Percentiles rank a stretch among this genome's conserved stretches.
Evolutionary conservation across 2,888 invertebrate genomes (phyloP).

Genomic region (Drosophila fulvimacula): DNA sequence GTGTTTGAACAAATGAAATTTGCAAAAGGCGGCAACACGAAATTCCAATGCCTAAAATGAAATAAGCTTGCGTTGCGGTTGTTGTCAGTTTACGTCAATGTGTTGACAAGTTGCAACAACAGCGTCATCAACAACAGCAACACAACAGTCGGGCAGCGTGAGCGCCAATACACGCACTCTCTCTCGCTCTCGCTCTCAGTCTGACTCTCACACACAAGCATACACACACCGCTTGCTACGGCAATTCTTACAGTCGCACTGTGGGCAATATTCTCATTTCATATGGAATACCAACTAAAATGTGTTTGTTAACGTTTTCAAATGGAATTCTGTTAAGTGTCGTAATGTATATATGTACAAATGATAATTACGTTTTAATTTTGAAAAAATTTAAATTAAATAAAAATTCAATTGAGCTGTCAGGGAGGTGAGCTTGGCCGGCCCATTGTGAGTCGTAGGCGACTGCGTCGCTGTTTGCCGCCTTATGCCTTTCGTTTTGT

Average conservation of each 20-base stretch:
- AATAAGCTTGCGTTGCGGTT: slow-evolving; percentile 35
- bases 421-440: neutral
- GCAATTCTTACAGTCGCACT: slow-evolving; percentile 37
- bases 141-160: slow-evolving; percentile 30
- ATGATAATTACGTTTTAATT: neutral
- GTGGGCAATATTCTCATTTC: slow-evolving; percentile 17
- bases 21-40: slow-evolving; percentile 26
- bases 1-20: slow-evolving; percentile 40
- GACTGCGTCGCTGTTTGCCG: slow-evolving; percentile 33
- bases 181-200: neutral
- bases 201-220: neutral
- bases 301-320: neutral
- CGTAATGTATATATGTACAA: neutral
- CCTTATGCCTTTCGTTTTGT: slow-evolving; percentile 25
- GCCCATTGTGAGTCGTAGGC: slow-evolving; percentile 33
- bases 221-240: slow-evolving; percentile 16
- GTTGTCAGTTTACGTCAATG: slow-evolving; percentile 19
- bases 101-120: slow-evolving; percentile 62
- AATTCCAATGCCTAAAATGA: slow-evolving; percentile 30
- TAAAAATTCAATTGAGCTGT: neutral
- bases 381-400: neutral
- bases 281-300: neutral
- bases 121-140: slow-evolving; percentile 37
- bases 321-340: neutral
- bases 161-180: slow-evolving; percentile 16